A percentile compares a stretch with the other conserved stretches of the same genome.
Conservation (phyloP, 2,888 invertebrate species). For the Dorcus hopei region DNA sequence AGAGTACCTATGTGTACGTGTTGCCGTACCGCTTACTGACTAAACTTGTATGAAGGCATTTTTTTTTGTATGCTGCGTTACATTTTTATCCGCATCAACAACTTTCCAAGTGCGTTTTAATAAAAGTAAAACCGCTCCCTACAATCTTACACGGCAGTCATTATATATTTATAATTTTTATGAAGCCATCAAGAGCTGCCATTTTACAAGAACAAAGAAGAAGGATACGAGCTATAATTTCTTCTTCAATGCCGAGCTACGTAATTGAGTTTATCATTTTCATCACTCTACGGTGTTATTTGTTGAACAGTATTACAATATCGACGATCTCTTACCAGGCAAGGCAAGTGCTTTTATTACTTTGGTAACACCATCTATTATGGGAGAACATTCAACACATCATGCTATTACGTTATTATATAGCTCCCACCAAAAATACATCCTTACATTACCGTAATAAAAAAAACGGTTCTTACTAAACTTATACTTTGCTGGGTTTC, state of each 20-base stretch:
- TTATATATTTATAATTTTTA: slow-evolving; percentile 2
- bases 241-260: slow-evolving; percentile 21
- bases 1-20: neutral
- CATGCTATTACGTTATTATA: neutral
- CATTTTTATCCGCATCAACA: neutral
- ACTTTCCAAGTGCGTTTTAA: slow-evolving; percentile 1
- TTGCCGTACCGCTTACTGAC: neutral
- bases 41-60: neutral
- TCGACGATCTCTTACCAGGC: neutral
- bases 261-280: slow-evolving; percentile 31
- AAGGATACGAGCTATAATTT: slow-evolving; percentile 6
- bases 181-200: neutral
- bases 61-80: neutral
- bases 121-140: slow-evolving; percentile 1
- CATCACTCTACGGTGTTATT: slow-evolving; percentile 29
- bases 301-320: slow-evolving; percentile 30
- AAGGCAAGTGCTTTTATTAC: neutral
- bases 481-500: neutral
- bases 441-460: neutral
- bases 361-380: neutral
- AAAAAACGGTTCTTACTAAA: neutral
- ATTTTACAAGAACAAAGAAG: slow-evolving; percentile 3
- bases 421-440: neutral
- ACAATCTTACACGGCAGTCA: slow-evolving; percentile 1
- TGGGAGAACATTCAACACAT: neutral